A percentile compares a stretch with the other conserved stretches of the same genome.
Conservation (phyloP, 2,797 vertebrate species). For the Heterohyrax brucei region DNA sequence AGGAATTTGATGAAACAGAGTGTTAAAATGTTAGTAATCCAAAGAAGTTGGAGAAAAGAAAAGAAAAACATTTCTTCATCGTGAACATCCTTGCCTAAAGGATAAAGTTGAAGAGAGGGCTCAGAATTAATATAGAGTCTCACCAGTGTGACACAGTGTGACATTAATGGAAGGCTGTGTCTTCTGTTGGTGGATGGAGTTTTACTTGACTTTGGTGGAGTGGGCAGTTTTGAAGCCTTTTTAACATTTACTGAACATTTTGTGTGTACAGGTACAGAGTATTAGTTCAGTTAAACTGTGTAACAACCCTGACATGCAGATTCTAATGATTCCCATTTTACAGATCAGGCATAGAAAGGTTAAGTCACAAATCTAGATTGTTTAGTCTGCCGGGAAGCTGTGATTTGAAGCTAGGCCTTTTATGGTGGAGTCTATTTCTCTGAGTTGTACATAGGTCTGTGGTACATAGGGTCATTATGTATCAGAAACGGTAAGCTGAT, state of each 20-base stretch:
- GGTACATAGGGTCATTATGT: no score
- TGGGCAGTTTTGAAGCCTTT: neutral
- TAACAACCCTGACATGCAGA: neutral
- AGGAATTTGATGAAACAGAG: conserved; percentile 18
- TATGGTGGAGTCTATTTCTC: neutral
- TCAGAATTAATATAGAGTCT: neutral
- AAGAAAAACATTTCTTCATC: neutral
- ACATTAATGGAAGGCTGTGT: neutral
- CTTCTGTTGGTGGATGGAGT: neutral
- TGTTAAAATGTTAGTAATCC: neutral
- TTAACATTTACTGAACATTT: neutral
- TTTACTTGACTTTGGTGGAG: neutral
- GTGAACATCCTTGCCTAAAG: neutral
- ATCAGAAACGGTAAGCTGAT: no score
- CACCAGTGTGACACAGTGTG: neutral
- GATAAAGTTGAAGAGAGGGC: neutral
- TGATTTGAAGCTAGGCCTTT: neutral
- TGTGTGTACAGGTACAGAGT: no score
- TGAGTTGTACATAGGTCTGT: neutral
- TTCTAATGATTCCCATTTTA: neutral
- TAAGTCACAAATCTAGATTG: neutral
- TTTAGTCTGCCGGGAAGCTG: neutral
- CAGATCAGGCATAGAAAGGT: neutral
- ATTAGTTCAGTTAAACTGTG: neutral
- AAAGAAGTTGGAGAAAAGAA: neutral